Conservation (phyloP, 2,888 invertebrate species). For the Platypus cylindrus region DNA sequence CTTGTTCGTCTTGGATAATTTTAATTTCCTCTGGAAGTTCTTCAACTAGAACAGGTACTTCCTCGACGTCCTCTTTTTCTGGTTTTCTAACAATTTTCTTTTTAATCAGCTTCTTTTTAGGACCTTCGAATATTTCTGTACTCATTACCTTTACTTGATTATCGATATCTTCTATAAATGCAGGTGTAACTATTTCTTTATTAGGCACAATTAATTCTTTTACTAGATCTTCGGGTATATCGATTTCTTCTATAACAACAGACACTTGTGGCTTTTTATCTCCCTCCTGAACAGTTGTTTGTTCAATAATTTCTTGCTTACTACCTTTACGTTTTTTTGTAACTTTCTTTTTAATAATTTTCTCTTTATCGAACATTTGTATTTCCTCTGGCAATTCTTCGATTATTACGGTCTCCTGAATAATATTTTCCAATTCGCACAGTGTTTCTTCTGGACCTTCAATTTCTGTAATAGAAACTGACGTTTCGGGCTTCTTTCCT, state of each 20-base stretch:
- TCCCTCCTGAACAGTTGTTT: slow-evolving; percentile 25
- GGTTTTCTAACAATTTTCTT: slow-evolving; percentile 27
- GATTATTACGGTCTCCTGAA: slow-evolving; percentile 16
- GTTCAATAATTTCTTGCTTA: slow-evolving; percentile 30
- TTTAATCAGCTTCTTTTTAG: slow-evolving; percentile 19
- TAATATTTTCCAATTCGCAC: slow-evolving; percentile 5
- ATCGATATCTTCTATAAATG: slow-evolving; percentile 27
- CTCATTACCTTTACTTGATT: slow-evolving; percentile 16
- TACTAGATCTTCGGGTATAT: slow-evolving; percentile 10
- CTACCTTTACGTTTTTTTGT: slow-evolving; percentile 34
- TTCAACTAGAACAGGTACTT: slow-evolving; percentile 7
- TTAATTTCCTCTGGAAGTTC: slow-evolving; percentile 15
- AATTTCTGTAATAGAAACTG: slow-evolving; percentile 30
- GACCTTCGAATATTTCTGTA: slow-evolving; percentile 12
- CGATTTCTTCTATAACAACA: slow-evolving; percentile 19
- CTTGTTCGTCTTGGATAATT: slow-evolving; percentile 17
- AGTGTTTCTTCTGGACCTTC: slow-evolving; percentile 22
- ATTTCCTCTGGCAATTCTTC: slow-evolving; percentile 24
- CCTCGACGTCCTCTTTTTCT: slow-evolving; percentile 16
- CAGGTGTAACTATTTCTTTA: slow-evolving; percentile 4
- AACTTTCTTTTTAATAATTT: slow-evolving; percentile 23
- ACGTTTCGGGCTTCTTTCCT: slow-evolving; percentile 32
- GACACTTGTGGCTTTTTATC: slow-evolving; percentile 26
- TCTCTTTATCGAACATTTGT: slow-evolving; percentile 21
- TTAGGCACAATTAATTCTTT: slow-evolving; percentile 6